phyloP scores from a whole-genome alignment of 2,888 invertebrate species.

The Sesia apiformis region DNA sequence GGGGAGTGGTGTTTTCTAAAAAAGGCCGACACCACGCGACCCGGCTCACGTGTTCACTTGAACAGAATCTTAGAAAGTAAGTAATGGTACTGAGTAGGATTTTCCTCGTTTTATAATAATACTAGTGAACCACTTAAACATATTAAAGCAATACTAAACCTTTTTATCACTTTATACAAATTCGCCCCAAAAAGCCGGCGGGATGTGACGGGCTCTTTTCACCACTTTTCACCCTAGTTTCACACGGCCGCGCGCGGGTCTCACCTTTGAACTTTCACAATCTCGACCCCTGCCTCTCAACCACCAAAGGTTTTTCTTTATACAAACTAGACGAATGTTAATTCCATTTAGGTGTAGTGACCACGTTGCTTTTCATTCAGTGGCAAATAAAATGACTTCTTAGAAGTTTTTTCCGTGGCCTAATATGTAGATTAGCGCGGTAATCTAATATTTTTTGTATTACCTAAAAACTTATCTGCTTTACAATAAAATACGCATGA shows the following conservation, averaged over 20 bases:
- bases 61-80: too few species aligned
- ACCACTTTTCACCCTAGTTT: background rate
- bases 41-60: too few species aligned
- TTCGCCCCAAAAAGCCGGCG: background rate
- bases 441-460: too few species aligned
- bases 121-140: background rate
- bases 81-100: too few species aligned
- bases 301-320: constrained; percentile 16
- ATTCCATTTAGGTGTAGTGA: constrained; percentile 29
- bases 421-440: too few species aligned
- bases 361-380: constrained; percentile 12
- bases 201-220: constrained; percentile 1
- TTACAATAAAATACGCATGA: too few species aligned
- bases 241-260: constrained; percentile 8
- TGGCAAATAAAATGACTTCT: too few species aligned
- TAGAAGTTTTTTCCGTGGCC: too few species aligned
- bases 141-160: background rate
- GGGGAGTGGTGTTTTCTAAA: too few species aligned
- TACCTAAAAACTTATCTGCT: too few species aligned
- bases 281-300: constrained; percentile 14
- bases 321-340: constrained; percentile 13
- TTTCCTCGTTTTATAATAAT: too few species aligned
- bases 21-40: too few species aligned
- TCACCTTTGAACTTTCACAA: constrained; percentile 39
- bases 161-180: background rate